Conservation (phyloP, 2,888 invertebrate species). For the Hirtodrosophila duncani region DNA sequence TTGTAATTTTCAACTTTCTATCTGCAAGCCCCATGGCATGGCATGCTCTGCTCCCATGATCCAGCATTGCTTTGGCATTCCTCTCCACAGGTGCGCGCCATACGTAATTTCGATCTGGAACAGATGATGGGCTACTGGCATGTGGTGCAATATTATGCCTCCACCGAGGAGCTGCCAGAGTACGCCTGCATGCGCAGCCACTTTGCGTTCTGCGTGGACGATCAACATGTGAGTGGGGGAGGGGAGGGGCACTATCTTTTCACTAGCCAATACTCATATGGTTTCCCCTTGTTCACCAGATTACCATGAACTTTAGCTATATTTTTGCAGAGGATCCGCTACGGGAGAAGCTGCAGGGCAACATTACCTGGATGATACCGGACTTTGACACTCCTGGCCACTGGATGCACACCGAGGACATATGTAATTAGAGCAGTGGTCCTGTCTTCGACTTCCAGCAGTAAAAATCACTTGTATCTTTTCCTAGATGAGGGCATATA, state of each 20-base stretch:
- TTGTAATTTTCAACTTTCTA: slow-evolving; percentile 6
- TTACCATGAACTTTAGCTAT: slow-evolving; percentile 93
- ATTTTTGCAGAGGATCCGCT: slow-evolving; percentile 90
- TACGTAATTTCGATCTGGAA: slow-evolving; percentile 87
- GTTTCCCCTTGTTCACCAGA: slow-evolving; percentile 79
- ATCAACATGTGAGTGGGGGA: slow-evolving; percentile 77
- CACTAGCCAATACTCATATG: not conserved
- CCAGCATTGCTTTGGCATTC: slow-evolving; percentile 9
- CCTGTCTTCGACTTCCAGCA: not conserved
- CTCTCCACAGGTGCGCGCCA: slow-evolving; percentile 83
- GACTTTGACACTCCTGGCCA: slow-evolving; percentile 87
- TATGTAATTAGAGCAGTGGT: slow-evolving; percentile 88
- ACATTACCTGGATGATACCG: slow-evolving; percentile 91
- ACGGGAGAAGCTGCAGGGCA: slow-evolving; percentile 88
- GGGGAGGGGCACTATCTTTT: no score
- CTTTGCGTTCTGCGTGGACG: slow-evolving; percentile 75
- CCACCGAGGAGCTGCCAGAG: slow-evolving; percentile 90
- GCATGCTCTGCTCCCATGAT: no score
- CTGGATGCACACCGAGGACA: slow-evolving; percentile 91
- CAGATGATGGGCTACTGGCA: slow-evolving; percentile 91
- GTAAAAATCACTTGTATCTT: slow-evolving; percentile 3
- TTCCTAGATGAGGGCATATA: slow-evolving; percentile 90
- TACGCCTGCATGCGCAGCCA: slow-evolving; percentile 90
- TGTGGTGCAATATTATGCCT: slow-evolving; percentile 92
- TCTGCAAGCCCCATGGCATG: no score